Percentiles rank a stretch among this genome's conserved stretches.
phyloP scores from a whole-genome alignment of 2,797 vertebrate genomes.

The Hafferia zeledoni region DNA sequence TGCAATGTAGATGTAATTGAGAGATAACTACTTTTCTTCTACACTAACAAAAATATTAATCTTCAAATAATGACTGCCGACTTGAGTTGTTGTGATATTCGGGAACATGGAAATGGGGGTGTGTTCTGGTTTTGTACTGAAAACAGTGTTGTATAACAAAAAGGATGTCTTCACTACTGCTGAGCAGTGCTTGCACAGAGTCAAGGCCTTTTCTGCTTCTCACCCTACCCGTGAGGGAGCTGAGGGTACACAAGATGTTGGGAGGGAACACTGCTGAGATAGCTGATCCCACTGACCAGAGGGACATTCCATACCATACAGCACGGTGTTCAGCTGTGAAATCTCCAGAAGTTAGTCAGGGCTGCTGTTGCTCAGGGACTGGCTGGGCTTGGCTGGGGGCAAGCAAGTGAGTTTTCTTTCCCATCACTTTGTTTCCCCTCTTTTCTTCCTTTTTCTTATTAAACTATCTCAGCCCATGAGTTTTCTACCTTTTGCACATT shows the following conservation, averaged over 20 bases:
- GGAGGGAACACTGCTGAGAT: neutral
- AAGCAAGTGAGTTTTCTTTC: fast-evolving
- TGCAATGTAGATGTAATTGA: neutral
- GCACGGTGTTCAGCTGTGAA: neutral
- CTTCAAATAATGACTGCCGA: neutral
- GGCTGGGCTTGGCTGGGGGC: neutral
- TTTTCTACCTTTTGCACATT: neutral
- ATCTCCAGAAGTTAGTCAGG: neutral
- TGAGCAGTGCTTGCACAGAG: neutral
- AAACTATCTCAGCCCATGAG: neutral
- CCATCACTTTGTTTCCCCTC: fast-evolving
- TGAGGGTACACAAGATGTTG: neutral
- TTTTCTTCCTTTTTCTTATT: neutral
- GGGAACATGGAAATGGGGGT: neutral
- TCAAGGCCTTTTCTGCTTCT: neutral
- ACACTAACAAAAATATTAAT: neutral
- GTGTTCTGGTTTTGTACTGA: neutral
- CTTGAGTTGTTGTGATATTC: neutral
- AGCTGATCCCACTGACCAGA: neutral
- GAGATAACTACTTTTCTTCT: neutral
- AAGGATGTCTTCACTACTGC: neutral
- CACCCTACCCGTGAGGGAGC: fast-evolving
- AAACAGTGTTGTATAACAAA: neutral
- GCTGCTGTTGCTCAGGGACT: fast-evolving
- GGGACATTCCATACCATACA: neutral